Conservation (phyloP, 2,113 vertebrate genomes). For the Gavia stellata region DNA sequence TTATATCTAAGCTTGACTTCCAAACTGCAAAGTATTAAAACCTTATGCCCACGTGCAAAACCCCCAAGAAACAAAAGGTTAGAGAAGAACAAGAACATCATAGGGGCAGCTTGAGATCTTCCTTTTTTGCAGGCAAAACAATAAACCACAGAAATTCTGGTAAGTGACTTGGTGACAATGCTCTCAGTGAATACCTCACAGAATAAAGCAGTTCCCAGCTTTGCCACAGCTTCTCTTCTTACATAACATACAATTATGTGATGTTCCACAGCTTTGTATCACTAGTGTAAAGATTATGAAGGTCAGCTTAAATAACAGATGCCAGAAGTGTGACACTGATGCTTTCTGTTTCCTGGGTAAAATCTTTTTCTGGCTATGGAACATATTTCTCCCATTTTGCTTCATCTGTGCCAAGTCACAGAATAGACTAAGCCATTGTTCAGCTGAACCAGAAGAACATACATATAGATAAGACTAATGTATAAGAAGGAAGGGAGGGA, state of each 20-base stretch:
- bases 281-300: not conserved
- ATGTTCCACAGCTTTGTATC: not conserved
- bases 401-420: not conserved
- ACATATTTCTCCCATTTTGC: not conserved
- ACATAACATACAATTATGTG: too few species aligned
- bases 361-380: fast-evolving
- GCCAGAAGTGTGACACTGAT: not conserved
- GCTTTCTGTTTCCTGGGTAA: not conserved
- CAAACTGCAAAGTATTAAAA: not conserved
- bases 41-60: not conserved
- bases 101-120: not conserved
- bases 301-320: not conserved
- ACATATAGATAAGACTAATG: not conserved
- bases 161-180: not conserved
- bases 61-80: not conserved
- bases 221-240: not conserved
- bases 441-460: not conserved
- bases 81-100: not conserved
- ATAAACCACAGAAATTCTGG: not conserved
- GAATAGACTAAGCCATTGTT: not conserved
- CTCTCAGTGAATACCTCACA: not conserved
- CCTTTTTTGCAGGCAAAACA: not conserved
- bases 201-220: not conserved
- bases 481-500: not conserved
- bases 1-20: not conserved